Percentiles rank a stretch among this genome's conserved stretches.
These are phyloP conservation scores for Calidris pygmaea DNA, from an alignment of 2,113 vertebrate genomes.

Conservation along the genomic window DNA sequence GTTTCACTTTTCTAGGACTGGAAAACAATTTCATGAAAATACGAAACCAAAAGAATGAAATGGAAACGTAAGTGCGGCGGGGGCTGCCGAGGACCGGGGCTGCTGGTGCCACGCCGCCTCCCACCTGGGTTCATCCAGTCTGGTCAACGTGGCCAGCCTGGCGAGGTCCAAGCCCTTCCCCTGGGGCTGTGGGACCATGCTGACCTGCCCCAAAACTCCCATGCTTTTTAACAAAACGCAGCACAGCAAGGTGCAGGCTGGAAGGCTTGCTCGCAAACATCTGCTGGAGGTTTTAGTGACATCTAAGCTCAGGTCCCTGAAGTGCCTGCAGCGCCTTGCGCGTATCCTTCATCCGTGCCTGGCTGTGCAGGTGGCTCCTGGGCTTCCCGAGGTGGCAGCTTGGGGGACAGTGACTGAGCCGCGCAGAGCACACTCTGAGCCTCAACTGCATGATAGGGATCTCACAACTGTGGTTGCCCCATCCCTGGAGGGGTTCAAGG, in stretches of 20 bases:
- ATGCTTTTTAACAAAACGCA: neutral
- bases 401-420: neutral
- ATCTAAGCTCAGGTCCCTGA: neutral
- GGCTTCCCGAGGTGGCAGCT: rapidly evolving
- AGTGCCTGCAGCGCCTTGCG: neutral
- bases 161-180: neutral
- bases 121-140: rapidly evolving
- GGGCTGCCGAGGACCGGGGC: neutral
- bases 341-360: neutral
- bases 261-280: neutral
- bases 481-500: neutral
- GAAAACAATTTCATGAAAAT: slow-evolving; percentile 88
- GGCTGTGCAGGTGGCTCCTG: neutral
- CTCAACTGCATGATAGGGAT: neutral
- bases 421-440: neutral
- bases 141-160: neutral
- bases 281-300: neutral
- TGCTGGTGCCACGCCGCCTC: neutral
- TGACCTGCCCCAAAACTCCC: neutral
- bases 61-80: slow-evolving; percentile 86
- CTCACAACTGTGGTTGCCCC: neutral
- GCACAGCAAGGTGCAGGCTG: neutral
- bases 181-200: neutral
- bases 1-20: slow-evolving; percentile 93
- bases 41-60: slow-evolving; percentile 86